Conservation (phyloP, 1,140 invertebrate genomes). For the Drosophila ficusphila region DNA sequence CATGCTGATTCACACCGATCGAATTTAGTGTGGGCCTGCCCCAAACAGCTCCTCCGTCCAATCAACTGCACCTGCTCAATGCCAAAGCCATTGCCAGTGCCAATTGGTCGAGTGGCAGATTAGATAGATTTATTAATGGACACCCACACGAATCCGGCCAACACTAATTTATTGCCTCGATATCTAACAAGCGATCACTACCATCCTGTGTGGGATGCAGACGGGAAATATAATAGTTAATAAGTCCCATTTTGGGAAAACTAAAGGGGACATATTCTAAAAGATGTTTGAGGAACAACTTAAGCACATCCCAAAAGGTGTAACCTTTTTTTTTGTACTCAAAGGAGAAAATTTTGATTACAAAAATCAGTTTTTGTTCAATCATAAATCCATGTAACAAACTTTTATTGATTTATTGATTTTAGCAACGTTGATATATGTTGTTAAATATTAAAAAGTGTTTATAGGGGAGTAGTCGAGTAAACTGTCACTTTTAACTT, state of each 20-base stretch:
- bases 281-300: not conserved
- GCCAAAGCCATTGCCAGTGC: conserved; percentile 28
- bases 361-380: no score
- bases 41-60: conserved; percentile 2
- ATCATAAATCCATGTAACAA: no score
- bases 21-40: conserved; percentile 8
- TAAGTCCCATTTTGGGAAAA: not conserved
- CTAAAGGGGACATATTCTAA: no score
- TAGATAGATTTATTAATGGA: conserved; percentile 34
- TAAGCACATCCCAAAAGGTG: no score
- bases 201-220: not conserved
- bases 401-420: no score
- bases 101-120: conserved; percentile 14
- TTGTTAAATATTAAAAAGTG: no score
- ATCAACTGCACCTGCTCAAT: conserved; percentile 35
- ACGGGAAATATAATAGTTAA: not conserved
- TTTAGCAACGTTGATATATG: no score
- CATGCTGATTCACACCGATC: conserved; percentile 27
- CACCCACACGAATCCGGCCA: conserved; percentile 3
- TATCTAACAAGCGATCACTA: not conserved
- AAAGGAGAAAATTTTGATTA: no score
- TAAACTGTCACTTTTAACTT: no score
- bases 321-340: no score
- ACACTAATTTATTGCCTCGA: not conserved
- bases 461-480: no score